Percentiles rank a stretch among this genome's conserved stretches.
These are phyloP conservation scores for Orthosia cruda DNA, from an alignment of 2,888 invertebrate genomes.

Conservation along the genomic window DNA sequence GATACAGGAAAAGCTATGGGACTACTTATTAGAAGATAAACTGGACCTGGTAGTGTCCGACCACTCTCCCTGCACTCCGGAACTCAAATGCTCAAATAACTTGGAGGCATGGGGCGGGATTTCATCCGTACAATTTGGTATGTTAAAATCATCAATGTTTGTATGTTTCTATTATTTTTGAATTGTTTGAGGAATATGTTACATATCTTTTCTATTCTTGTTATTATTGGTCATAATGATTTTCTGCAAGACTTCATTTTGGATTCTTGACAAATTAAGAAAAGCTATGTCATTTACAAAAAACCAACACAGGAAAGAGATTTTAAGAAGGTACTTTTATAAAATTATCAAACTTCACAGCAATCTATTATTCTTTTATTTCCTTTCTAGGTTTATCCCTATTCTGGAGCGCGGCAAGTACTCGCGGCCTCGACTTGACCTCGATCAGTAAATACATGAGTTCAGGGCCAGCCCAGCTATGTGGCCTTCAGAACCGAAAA, in stretches of 20 bases:
- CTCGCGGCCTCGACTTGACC: slow-evolving; percentile 89
- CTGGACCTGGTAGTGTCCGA: slow-evolving; percentile 93
- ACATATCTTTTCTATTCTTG: no score
- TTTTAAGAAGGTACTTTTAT: neutral
- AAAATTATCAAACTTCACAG: neutral
- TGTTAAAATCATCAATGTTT: neutral
- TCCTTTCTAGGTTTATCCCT: slow-evolving; percentile 91
- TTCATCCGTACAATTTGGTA: slow-evolving; percentile 94
- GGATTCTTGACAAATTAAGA: no score
- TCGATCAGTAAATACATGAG: slow-evolving; percentile 92
- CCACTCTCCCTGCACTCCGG: slow-evolving; percentile 94
- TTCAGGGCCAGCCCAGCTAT: slow-evolving; percentile 92
- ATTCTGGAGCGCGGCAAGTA: slow-evolving; percentile 93
- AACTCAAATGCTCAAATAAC: slow-evolving; percentile 93
- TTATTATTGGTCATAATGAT: no score
- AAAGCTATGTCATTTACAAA: no score
- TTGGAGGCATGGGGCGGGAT: slow-evolving; percentile 95
- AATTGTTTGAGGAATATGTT: no score
- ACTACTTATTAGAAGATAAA: slow-evolving; percentile 90
- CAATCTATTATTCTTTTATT: neutral
- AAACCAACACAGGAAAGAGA: no score
- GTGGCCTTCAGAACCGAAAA: slow-evolving; percentile 92
- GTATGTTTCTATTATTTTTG: no score
- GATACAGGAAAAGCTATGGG: slow-evolving; percentile 92
- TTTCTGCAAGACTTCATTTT: no score